A percentile compares a stretch with the other conserved stretches of the same genome.
Conservation (phyloP, 2,797 vertebrate species). For the Acipenser ruthenus region DNA sequence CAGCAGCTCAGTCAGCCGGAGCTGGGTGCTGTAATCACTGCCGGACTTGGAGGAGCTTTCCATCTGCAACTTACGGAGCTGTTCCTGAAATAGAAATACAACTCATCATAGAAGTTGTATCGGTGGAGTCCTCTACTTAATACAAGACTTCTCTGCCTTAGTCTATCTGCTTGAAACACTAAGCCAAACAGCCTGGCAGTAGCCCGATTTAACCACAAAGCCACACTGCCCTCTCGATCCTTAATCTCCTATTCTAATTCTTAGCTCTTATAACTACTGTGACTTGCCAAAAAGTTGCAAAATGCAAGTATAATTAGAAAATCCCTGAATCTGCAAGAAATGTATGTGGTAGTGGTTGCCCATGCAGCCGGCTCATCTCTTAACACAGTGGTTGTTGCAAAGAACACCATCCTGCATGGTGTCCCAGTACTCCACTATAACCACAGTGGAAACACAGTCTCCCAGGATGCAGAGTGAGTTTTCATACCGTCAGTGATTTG, state of each 20-base stretch:
- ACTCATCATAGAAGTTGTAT: not conserved
- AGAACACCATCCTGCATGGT: not conserved
- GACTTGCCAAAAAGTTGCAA: not conserved
- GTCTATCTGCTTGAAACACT: not conserved
- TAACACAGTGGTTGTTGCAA: not conserved
- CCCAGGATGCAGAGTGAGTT: not conserved
- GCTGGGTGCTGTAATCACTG: conserved; percentile 67
- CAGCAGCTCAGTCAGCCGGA: conserved; percentile 74
- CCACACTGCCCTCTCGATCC: conserved; percentile 1
- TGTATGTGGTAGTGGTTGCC: not conserved
- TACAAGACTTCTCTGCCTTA: not conserved
- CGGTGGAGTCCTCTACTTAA: not conserved
- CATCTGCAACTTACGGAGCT: conserved; percentile 70
- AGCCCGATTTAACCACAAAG: not conserved
- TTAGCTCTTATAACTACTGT: not conserved
- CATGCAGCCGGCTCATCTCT: not conserved
- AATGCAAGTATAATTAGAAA: not conserved
- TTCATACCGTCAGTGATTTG: conserved; percentile 66
- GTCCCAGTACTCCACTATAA: not conserved
- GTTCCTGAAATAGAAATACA: conserved; percentile 41
- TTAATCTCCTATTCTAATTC: not conserved
- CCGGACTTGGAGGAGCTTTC: conserved; percentile 58
- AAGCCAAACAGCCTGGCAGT: not conserved
- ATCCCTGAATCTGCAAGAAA: not conserved
- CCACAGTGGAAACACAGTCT: too few relatives aligned